Percentiles rank a stretch among this genome's conserved stretches.
phyloP scores from a whole-genome alignment of 2,113 vertebrate genomes.

The Cercocebus atys region DNA sequence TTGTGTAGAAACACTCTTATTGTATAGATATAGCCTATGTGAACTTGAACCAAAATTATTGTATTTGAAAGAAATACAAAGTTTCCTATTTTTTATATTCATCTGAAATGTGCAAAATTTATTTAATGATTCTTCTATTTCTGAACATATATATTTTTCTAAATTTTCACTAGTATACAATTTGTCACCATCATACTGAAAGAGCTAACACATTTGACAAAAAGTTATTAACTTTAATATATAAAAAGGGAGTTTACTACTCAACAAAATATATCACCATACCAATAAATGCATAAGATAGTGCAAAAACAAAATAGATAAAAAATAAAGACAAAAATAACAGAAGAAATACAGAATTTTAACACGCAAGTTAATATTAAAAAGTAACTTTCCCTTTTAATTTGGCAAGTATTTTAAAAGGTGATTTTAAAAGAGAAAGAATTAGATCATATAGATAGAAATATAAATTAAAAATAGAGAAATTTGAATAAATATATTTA shows the following conservation, averaged over 20 bases:
- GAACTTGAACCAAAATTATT: neutral
- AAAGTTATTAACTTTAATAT: neutral
- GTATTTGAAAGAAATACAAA: neutral
- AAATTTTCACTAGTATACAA: neutral
- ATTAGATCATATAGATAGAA: neutral
- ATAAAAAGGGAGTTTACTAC: neutral
- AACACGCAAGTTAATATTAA: neutral
- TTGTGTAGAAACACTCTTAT: neutral
- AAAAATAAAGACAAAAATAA: neutral
- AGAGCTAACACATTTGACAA: neutral
- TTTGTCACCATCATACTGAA: neutral
- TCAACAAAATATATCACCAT: neutral
- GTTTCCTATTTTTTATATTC: neutral
- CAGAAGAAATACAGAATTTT: neutral
- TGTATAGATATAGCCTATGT: neutral
- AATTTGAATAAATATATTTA: neutral
- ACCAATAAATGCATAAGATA: neutral
- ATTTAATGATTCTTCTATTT: neutral
- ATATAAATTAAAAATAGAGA: neutral
- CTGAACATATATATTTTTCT: neutral
- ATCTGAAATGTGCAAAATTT: neutral
- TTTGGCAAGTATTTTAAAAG: slow-evolving; percentile 4
- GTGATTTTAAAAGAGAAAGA: neutral
- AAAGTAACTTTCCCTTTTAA: neutral
- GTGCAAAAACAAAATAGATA: slow-evolving; percentile 1